Evolutionary conservation across 2,888 invertebrate genomes (phyloP).

Genomic region (Mongoloraphidia duomilia): DNA sequence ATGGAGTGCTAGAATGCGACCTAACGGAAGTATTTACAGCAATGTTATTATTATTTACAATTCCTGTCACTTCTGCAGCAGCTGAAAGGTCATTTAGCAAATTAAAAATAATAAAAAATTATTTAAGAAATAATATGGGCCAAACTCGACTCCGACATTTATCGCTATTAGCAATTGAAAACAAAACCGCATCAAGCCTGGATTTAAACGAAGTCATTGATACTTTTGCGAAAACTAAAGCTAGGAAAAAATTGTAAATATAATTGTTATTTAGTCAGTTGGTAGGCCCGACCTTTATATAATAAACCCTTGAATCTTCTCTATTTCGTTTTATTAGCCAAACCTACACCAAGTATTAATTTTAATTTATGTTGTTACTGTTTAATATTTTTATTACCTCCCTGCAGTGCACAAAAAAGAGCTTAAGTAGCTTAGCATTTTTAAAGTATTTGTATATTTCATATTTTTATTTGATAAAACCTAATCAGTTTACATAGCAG

Average conservation of each 20-base stretch:
- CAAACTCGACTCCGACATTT: too few species aligned
- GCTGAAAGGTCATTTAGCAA: too few species aligned
- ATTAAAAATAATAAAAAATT: too few species aligned
- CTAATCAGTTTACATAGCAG: not conserved
- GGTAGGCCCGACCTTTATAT: slow-evolving; percentile 5
- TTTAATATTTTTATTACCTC: too few species aligned
- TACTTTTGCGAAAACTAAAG: slow-evolving; percentile 1
- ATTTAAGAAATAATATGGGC: too few species aligned
- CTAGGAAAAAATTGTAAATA: slow-evolving; percentile 6
- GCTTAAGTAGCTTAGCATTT: not conserved
- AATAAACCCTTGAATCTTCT: slow-evolving; percentile 3
- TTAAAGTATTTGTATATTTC: not conserved
- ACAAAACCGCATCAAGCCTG: slow-evolving; percentile 4
- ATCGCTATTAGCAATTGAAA: too few species aligned
- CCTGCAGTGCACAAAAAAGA: not conserved
- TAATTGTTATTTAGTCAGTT: slow-evolving; percentile 6
- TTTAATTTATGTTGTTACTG: too few species aligned
- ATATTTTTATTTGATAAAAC: not conserved
- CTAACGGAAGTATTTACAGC: too few species aligned
- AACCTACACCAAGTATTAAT: too few species aligned
- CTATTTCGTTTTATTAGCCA: not conserved
- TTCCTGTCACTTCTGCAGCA: too few species aligned
- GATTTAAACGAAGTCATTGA: slow-evolving; percentile 1
- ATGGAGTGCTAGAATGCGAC: slow-evolving; percentile 12
- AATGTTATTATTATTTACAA: too few species aligned